Percentiles rank a stretch among this genome's conserved stretches.
phyloP scores from a whole-genome alignment of 2,888 invertebrate species.

The Caenorhabditis plicata region DNA sequence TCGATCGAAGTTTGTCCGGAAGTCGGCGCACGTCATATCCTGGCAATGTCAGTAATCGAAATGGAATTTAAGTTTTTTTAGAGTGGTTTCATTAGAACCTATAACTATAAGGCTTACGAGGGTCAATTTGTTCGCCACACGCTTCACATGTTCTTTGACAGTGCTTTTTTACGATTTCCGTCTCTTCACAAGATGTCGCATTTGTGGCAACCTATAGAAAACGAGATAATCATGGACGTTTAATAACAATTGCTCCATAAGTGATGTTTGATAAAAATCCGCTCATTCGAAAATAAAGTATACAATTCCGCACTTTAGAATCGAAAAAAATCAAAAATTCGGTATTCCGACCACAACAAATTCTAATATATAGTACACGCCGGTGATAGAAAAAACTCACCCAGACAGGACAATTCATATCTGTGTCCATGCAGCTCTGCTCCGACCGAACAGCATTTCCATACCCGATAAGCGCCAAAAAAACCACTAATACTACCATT shows the following conservation, averaged over 20 bases:
- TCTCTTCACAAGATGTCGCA: slow-evolving; percentile 33
- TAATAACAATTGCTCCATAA: too few relatives aligned
- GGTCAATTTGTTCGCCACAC: slow-evolving; percentile 46
- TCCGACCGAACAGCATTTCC: too few relatives aligned
- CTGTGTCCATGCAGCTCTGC: slow-evolving; percentile 51
- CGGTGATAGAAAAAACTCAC: slow-evolving; percentile 11
- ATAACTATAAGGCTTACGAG: slow-evolving; percentile 18
- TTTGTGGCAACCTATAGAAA: slow-evolving; percentile 39
- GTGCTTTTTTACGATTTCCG: slow-evolving; percentile 43
- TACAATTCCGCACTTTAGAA: too few relatives aligned
- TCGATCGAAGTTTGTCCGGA: slow-evolving; percentile 47
- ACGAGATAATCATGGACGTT: background rate
- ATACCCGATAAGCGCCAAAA: too few relatives aligned
- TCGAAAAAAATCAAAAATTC: slow-evolving; percentile 3
- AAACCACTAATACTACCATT: too few relatives aligned
- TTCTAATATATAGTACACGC: too few relatives aligned
- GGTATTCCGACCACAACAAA: too few relatives aligned
- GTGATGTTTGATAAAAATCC: too few relatives aligned
- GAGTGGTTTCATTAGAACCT: background rate
- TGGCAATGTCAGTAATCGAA: slow-evolving; percentile 12
- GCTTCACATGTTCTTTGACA: slow-evolving; percentile 49
- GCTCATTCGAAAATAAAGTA: too few relatives aligned
- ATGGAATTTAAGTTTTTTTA: background rate
- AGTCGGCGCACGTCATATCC: slow-evolving; percentile 58
- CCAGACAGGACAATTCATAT: slow-evolving; percentile 60